Base-by-base conservation (phyloP, 2,888 invertebrate genomes). In the Sabatieria punctata region DNA sequence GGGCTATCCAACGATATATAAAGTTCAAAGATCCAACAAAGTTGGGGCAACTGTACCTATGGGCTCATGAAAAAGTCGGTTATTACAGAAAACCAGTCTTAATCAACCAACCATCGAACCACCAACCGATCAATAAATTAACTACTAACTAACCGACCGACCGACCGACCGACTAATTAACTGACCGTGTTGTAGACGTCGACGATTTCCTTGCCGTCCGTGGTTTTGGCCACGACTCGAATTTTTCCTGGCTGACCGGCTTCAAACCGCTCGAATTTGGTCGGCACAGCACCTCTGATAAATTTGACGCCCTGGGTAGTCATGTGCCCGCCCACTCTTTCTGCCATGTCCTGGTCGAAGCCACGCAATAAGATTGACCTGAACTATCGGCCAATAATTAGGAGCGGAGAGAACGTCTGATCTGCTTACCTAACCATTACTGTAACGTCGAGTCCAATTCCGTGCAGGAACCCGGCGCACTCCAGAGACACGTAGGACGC, bases 181-280 rank as follows among this genome's bases (percentile, higher is more conserved):
- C 47, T 57, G 56, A 71, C 71, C 1, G 76, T 77, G 60, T 77
- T 73, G 57, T 67, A 77, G 49, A 71, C 71, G 30, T 68, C 72
- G 2, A 58, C 60, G 27, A 68, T 57, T 48, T 64, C 62, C 43
- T 62, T 59, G 1, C 22, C 25, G 23, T 27, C 26, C 21, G 18
- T 42, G 26, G 42, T 21, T 43, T 57, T 58, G 1, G 63, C 67
- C 1, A 66, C 68, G 13, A 73, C 72, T 50, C 55, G 37, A 47
- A 52, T 43, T 11, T 30, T 25, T 2, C 69, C 68, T 13, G 70
- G 69, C 21, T 52, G 50, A 8, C 19, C n/a, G 11, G 66, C 68
- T 8, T 61, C 64, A 2, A 50, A 68, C 55, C 82, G 82, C 63
- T 80, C 80, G 2, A 88, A 58, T 68, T 61, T 59, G 2, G 57